phyloP scores from a whole-genome alignment of 2,797 vertebrate species.

The Columba guinea region DNA sequence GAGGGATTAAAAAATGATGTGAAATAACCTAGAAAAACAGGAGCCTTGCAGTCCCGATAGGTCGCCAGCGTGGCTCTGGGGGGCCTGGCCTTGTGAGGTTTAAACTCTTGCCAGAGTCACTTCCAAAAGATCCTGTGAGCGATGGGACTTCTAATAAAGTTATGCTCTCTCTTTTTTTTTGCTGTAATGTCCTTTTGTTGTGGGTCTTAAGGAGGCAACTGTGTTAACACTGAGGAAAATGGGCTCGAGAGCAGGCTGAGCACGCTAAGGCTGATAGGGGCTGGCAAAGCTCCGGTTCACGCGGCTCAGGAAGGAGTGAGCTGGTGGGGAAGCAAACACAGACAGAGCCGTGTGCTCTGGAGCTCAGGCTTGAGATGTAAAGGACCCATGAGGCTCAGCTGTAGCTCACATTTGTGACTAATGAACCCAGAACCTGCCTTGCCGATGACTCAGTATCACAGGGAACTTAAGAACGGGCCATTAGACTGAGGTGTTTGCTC shows the following conservation, averaged over 20 bases:
- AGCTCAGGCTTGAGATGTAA: neutral
- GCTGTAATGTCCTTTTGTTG: neutral
- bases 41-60: neutral
- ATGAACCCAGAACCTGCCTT: neutral
- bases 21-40: neutral
- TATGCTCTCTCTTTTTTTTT: neutral
- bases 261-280: neutral
- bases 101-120: neutral
- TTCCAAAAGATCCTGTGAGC: neutral
- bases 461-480: neutral
- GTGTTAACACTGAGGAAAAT: neutral
- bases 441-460: rapidly evolving
- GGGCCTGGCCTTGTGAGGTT: neutral
- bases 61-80: neutral
- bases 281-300: neutral
- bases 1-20: neutral
- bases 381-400: neutral
- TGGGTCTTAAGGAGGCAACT: neutral
- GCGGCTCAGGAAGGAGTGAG: neutral
- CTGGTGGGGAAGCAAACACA: neutral
- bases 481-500: neutral
- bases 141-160: conserved; percentile 30
- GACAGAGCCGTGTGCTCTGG: neutral
- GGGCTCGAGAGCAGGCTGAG: neutral
- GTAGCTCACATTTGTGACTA: neutral